These are phyloP conservation scores for Distichodus sexfasciatus DNA, from an alignment of 2,797 vertebrate species.

Conservation along the genomic window DNA sequence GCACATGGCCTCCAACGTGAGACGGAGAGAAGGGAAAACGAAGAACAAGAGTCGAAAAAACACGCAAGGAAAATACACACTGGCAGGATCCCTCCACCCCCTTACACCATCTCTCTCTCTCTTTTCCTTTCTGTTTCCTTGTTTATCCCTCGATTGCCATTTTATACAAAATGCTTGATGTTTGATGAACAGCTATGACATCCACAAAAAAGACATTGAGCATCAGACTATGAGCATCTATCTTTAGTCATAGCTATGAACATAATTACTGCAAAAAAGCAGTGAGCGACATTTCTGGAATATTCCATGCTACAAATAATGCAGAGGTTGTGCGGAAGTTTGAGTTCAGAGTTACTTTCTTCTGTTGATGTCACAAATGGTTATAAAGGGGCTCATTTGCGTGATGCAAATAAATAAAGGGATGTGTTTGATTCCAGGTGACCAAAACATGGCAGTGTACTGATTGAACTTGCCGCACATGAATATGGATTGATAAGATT, in stretches of 20 bases:
- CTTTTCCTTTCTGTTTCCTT: slow-evolving; percentile 19
- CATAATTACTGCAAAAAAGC: too few species aligned
- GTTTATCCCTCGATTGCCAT: slow-evolving; percentile 17
- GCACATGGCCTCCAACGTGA: slow-evolving; percentile 80
- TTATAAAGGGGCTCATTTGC: background rate
- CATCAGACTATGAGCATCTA: too few species aligned
- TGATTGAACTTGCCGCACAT: background rate
- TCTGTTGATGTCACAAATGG: too few species aligned
- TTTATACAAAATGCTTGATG: too few species aligned
- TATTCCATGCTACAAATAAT: too few species aligned
- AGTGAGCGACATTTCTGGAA: too few species aligned
- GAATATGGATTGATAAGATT: background rate
- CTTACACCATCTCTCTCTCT: background rate
- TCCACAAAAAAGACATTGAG: too few species aligned
- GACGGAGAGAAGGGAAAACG: slow-evolving; percentile 53
- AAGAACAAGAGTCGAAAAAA: slow-evolving; percentile 57
- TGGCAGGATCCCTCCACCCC: slow-evolving; percentile 15
- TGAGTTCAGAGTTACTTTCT: too few species aligned
- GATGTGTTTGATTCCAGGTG: background rate
- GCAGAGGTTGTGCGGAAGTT: too few species aligned
- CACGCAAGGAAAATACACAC: slow-evolving; percentile 63
- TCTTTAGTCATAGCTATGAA: too few species aligned
- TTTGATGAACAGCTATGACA: too few species aligned
- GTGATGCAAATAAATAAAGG: background rate
- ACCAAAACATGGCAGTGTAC: background rate